Evolutionary conservation across 2,797 vertebrate species (phyloP).

Genomic region (Argya squamiceps): DNA sequence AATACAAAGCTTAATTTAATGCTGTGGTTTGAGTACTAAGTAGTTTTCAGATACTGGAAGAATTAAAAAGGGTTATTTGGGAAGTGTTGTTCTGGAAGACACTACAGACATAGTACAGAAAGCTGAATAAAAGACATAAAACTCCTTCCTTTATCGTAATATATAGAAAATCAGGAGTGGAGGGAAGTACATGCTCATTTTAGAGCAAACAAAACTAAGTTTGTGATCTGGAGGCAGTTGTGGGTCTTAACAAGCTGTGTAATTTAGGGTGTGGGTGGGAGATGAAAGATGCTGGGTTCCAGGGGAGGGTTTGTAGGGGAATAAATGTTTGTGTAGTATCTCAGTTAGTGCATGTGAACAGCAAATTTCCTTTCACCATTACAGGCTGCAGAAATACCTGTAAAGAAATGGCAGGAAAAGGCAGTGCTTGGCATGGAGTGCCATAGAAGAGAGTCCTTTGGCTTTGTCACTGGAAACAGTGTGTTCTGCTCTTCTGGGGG

Average conservation of each 20-base stretch:
- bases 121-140: background rate
- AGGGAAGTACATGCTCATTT: background rate
- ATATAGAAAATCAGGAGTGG: background rate
- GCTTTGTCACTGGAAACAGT: background rate
- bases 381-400: background rate
- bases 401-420: background rate
- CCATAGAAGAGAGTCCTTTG: background rate
- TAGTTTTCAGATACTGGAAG: background rate
- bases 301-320: background rate
- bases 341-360: fast-evolving
- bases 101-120: background rate
- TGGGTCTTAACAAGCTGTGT: background rate
- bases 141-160: background rate
- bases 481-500: background rate
- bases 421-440: background rate
- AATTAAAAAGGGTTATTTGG: background rate
- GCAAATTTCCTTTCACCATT: background rate
- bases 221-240: background rate
- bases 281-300: background rate
- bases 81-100: background rate
- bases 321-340: background rate
- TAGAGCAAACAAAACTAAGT: background rate
- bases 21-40: background rate
- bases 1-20: background rate
- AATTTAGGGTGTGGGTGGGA: background rate